phyloP scores from a whole-genome alignment of 2,797 vertebrate species.

The Carduelis carduelis region DNA sequence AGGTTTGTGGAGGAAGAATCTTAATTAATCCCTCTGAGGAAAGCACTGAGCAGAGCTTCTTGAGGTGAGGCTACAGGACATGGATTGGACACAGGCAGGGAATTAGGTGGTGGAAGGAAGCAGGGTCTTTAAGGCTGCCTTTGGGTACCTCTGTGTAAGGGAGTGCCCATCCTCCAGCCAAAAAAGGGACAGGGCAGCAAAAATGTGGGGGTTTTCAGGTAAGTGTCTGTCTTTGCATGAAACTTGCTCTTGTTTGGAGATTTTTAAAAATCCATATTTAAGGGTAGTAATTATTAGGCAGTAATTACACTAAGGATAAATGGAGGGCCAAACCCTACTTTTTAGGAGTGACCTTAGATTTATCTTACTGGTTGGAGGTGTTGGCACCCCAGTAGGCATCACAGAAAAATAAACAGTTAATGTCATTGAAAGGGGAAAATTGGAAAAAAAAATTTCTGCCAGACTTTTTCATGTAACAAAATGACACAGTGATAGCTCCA shows the following conservation, averaged over 20 bases:
- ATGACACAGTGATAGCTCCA: rapidly evolving
- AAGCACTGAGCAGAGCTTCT: not conserved
- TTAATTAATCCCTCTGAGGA: slow-evolving; percentile 31
- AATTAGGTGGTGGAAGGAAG: not conserved
- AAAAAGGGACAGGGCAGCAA: not conserved
- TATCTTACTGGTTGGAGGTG: not conserved
- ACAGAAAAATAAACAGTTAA: not conserved
- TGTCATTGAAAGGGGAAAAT: not conserved
- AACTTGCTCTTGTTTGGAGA: not conserved
- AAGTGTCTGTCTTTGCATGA: not conserved
- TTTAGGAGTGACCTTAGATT: not conserved
- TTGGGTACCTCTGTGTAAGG: not conserved
- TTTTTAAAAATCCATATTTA: rapidly evolving
- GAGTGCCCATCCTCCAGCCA: not conserved
- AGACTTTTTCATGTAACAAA: not conserved
- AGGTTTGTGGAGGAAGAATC: not conserved
- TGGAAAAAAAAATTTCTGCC: not conserved
- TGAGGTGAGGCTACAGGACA: not conserved
- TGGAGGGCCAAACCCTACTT: not conserved
- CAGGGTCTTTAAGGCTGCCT: not conserved
- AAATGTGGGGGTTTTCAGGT: not conserved
- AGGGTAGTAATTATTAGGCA: not conserved
- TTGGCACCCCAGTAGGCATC: not conserved
- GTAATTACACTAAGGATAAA: not conserved
- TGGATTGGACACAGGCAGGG: rapidly evolving